A percentile compares a stretch with the other conserved stretches of the same genome.
Evolutionary conservation across 2,888 invertebrate species (phyloP).

Genomic region (Branchinecta sandiegonensis): DNA sequence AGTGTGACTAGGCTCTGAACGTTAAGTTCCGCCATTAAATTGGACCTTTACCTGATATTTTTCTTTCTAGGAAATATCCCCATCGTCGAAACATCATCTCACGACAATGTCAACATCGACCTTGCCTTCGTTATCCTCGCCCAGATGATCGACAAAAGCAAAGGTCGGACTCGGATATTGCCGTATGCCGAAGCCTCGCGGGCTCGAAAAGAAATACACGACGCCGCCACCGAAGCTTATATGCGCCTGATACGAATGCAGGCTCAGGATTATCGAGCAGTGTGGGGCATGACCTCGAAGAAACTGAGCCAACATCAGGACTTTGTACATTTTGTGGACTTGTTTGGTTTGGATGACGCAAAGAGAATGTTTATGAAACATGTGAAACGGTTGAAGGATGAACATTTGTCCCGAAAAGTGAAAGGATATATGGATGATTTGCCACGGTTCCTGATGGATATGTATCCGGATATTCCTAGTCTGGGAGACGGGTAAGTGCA

Average conservation of each 20-base stretch:
- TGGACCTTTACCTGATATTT: not conserved
- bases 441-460: slow-evolving; percentile 57
- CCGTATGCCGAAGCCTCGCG: slow-evolving; percentile 70
- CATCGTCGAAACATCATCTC: slow-evolving; percentile 84
- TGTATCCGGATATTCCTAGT: slow-evolving; percentile 58
- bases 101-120: slow-evolving; percentile 91
- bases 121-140: slow-evolving; percentile 75
- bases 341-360: slow-evolving; percentile 73
- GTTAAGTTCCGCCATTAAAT: slow-evolving; percentile 21
- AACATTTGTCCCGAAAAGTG: slow-evolving; percentile 58
- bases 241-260: slow-evolving; percentile 61
- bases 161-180: slow-evolving; percentile 51
- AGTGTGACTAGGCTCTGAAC: too few relatives aligned
- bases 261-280: slow-evolving; percentile 46
- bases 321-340: slow-evolving; percentile 71
- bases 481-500: slow-evolving; percentile 44
- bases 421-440: slow-evolving; percentile 60
- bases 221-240: slow-evolving; percentile 78
- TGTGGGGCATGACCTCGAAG: slow-evolving; percentile 74
- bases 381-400: slow-evolving; percentile 63
- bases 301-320: slow-evolving; percentile 73
- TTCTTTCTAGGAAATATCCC: slow-evolving; percentile 47
- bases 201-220: slow-evolving; percentile 69
- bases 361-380: slow-evolving; percentile 55
- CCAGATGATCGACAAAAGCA: slow-evolving; percentile 80